Conservation (phyloP, 2,113 vertebrate species). For the Nesoenas mayeri region DNA sequence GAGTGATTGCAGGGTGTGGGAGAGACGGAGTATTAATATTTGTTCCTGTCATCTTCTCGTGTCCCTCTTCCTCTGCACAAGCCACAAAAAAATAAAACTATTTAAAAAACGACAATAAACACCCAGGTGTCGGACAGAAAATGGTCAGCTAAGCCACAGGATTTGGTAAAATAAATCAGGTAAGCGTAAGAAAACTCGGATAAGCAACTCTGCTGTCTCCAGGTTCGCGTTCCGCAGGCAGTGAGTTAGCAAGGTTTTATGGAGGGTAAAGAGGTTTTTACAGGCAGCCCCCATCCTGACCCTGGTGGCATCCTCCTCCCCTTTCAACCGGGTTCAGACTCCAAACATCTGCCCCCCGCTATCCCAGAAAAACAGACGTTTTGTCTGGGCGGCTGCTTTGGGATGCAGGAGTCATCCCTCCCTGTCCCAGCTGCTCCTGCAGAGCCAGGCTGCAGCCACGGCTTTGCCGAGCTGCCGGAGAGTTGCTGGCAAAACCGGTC, state of each 20-base stretch:
- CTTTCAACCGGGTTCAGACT: neutral
- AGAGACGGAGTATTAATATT: neutral
- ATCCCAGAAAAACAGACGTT: neutral
- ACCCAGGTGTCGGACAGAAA: neutral
- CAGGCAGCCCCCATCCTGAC: neutral
- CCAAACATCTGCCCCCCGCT: fast-evolving
- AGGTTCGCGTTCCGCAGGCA: neutral
- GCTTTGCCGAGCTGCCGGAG: neutral
- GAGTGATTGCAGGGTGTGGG: constrained; percentile 28
- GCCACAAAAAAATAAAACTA: neutral
- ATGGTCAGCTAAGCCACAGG: neutral
- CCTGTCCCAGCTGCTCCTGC: neutral
- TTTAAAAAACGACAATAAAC: neutral
- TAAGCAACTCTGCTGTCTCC: neutral
- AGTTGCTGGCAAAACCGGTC: neutral
- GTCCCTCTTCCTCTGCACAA: neutral
- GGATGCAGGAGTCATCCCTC: neutral
- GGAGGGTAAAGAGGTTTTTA: neutral
- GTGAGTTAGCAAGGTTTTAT: constrained; percentile 7
- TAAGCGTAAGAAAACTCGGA: neutral
- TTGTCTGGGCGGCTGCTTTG: neutral
- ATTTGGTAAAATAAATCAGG: neutral
- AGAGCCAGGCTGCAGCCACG: neutral
- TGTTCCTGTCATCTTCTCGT: neutral
- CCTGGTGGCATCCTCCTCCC: neutral